Percentiles rank a stretch among this genome's conserved stretches.
Evolutionary conservation across 2,797 vertebrate genomes (phyloP).

Genomic region (Pampus argenteus): DNA sequence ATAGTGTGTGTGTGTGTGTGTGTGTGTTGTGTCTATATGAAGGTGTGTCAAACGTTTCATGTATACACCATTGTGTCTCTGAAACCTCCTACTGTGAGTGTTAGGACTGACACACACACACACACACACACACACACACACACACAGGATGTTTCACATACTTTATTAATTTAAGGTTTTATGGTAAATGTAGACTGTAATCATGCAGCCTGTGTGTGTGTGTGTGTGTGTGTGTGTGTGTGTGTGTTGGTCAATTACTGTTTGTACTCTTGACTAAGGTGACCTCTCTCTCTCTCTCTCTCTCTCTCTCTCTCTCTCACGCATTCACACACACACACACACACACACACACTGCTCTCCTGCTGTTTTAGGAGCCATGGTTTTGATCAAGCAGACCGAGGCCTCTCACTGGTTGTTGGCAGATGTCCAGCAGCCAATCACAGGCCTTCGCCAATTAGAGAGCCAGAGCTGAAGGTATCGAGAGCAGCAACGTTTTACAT

Average conservation of each 20-base stretch:
- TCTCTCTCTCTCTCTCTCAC: constrained; percentile 10
- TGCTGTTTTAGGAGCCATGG: constrained; percentile 65
- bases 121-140: constrained; percentile 40
- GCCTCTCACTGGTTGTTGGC: constrained; percentile 77
- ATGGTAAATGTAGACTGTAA: constrained; percentile 62
- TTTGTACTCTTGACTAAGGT: constrained; percentile 40
- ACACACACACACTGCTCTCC: constrained; percentile 49
- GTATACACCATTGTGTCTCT: constrained; percentile 41
- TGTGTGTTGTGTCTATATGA: constrained; percentile 1
- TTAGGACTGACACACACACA: constrained; percentile 58
- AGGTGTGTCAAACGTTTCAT: constrained; percentile 23
- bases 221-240: constrained; percentile 34
- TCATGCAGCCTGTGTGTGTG: constrained; percentile 39
- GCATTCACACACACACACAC: constrained; percentile 47
- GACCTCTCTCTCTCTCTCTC: constrained; percentile 37
- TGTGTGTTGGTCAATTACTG: constrained; percentile 30
- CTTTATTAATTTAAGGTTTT: constrained; percentile 63
- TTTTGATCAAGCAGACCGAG: constrained; percentile 61
- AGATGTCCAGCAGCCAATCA: constrained; percentile 76
- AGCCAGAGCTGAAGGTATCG: constrained; percentile 12
- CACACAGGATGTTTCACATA: constrained; percentile 63
- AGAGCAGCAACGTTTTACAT: constrained; percentile 24
- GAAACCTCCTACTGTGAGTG: constrained; percentile 53
- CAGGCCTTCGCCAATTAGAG: constrained; percentile 68
- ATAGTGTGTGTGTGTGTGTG: constrained; percentile 9